phyloP scores from a whole-genome alignment of 1,140 invertebrate genomes.

The Thaumatotibia leucotreta region DNA sequence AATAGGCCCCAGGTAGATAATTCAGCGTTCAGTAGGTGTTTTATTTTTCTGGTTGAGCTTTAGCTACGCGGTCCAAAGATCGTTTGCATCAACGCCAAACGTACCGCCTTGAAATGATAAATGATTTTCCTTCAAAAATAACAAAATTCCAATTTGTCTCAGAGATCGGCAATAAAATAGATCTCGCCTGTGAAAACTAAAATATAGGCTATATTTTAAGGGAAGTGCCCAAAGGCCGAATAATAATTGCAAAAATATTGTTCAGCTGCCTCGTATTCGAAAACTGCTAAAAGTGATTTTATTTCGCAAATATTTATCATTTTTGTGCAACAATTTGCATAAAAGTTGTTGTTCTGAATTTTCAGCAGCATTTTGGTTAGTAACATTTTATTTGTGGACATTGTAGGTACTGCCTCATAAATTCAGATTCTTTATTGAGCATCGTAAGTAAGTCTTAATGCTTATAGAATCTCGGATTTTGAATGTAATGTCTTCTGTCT shows the following conservation, averaged over 20 bases:
- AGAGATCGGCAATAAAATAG: neutral
- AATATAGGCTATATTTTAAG: conserved; percentile 37
- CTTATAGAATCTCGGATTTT: too few relatives aligned
- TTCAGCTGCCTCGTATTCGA: conserved; percentile 32
- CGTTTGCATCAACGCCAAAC: neutral
- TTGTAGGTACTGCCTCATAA: too few relatives aligned
- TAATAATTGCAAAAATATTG: conserved; percentile 47
- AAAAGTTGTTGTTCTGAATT: neutral
- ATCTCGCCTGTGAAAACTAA: neutral
- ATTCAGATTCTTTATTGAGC: too few relatives aligned
- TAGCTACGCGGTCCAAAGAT: neutral
- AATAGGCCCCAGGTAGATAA: too few relatives aligned
- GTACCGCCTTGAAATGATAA: neutral
- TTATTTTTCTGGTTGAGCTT: neutral
- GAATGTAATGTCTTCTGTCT: too few relatives aligned
- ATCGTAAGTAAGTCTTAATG: too few relatives aligned
- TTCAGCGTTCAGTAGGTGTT: too few relatives aligned
- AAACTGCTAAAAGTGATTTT: conserved; percentile 42
- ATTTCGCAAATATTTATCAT: conserved; percentile 29
- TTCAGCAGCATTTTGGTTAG: neutral
- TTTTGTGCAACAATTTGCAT: conserved; percentile 11
- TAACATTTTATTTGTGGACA: too few relatives aligned
- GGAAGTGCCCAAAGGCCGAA: conserved; percentile 36
- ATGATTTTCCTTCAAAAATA: neutral
- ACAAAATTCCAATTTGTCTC: neutral